Evolutionary conservation across 1,140 invertebrate species (phyloP), one percentile per base, ranked within the genome.

Genomic region (Brachionus asplanchnoidis): DNA sequence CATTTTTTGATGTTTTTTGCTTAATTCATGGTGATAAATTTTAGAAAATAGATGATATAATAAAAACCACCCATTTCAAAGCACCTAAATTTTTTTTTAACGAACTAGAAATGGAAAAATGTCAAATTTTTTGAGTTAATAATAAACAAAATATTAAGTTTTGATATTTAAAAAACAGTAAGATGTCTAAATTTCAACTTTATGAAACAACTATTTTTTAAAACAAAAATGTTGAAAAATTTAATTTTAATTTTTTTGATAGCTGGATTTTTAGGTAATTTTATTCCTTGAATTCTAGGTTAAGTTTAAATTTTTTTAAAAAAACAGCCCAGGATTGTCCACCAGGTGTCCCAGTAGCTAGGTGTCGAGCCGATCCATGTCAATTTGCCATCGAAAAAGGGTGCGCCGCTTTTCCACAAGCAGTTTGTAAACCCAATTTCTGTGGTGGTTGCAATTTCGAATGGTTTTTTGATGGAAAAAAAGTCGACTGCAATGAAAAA

Each of bases 401-500:
- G 8, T 75, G 70, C 17, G 12, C 36, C 2, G 70, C 70, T 42
- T 75, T 44, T 44, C 70, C 70, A 20, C 12, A 75, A 42, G 70
- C 70, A 0, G 17, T 75, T 20, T 75, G 70, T 26, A 75, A 46
- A 23, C 1, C 70, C 1, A 75, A 75, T 20, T 75, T n/a, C 44
- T 75, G 70, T 14, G 70, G 70, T 44, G 70, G 70, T 17, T 75
- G 70, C 70, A 75, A 75, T 75, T 36, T n/a, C n/a, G 70, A 75
- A 1, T 75, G 70, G 70, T 75, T 75, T 23, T 23, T 42, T 6
- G 11, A 42, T 42, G 70, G 17, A n/a, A 20, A 40, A 42, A 75
- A 75, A 12, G 70, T 75, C 17, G 32, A 44, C 70, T 75, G 66
- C 8, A 2, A 68, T 11, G 14, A 40, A 32, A 40, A 66, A 28